Evolutionary conservation across 2,797 vertebrate genomes (phyloP), one percentile per base, ranked within the genome.

Genomic region (Micropoecilia bifurca): DNA sequence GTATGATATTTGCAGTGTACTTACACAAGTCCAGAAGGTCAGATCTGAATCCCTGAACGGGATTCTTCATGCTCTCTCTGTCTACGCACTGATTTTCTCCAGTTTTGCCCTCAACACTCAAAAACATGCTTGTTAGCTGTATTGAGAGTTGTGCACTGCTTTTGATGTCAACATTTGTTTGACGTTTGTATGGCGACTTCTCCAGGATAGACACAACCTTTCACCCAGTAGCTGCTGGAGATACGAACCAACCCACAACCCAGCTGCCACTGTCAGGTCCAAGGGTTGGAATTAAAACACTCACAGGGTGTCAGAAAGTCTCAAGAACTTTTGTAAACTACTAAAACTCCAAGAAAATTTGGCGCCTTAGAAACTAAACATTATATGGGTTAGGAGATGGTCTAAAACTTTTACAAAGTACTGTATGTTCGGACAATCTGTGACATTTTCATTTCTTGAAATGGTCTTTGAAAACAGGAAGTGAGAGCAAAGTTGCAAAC

Each of bases 401-500:
- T 45, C 28, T 28, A 9, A 46, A 45, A 18, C 41, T 6, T 45
- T n/a, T n/a, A 47, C 69, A 25, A 1, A 14, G 14, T 16, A 41
- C 14, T 22, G 4, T 18, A 7, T 33, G 74, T 30, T 74, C 2
- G 16, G 8, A 75, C 45, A 39, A 6, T 59, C 25, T 74, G 33
- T 10, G 72, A 55, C 10, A 36, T 81, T 87, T 88, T 86, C 79
- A 76, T 87, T 87, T 87, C 80, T 79, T 69, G 12, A 85, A 79
- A 71, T 75, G 9, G n/a, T 46, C 41, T 45, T 61, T 28, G 41
- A 59, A 88, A 89, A 87, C 77, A 82, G 84, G 89, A 94, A 92
- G 39, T 33, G 85, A 89, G 84, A 91, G 63, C 33, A n/a, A 41
- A 63, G 74, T 25, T 73, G 30, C 55, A 28, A 43, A 73, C 20